Evolutionary conservation across 2,797 vertebrate genomes (phyloP), one percentile per base, ranked within the genome.

Genomic region (Australoheros facetus): DNA sequence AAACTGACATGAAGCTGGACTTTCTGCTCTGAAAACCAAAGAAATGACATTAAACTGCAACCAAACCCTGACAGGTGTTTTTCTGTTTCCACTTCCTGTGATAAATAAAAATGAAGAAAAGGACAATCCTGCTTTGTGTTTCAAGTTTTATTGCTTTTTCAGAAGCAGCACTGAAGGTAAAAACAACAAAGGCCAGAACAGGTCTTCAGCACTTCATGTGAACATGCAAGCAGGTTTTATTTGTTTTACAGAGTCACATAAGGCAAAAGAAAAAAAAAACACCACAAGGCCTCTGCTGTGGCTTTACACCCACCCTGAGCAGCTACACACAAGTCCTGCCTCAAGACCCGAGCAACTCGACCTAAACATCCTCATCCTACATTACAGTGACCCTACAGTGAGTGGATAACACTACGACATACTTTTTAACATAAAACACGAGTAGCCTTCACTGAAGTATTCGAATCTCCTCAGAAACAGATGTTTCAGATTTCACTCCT

Each of bases 361-460:
- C 72, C 66, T 42, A 26, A 10, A 21, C 76, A 69, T 48, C 74
- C 45, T 4, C 28, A 57, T n/a, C 73, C 78, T 79, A 71, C 23
- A 72, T 1, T 19, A 81, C 48, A 83, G 70, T n/a, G 78, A 74
- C 55, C 37, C 59, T 74, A 74, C 69, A 69, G 64, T 53, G 64
- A 85, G 62, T 71, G 39, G 37, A 34, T 1, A 74, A 84, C 73
- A 54, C 77, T 73, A 39, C 14, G 1, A 71, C 81, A 19, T 54
- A 59, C 69, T 48, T 77, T 87, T 90, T 83, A 87, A 90, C 80
- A 87, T 89, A 89, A 89, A 90, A 92, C 86, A 86, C 42, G n/a
- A 73, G 77, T 62, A 77, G 73, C 81, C 89, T 89, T 90, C 87
- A 88, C 86, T 89, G 90, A 88, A 92, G 91, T 87, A 32, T 80